Evolutionary conservation across 1,140 invertebrate genomes (phyloP).

Genomic region (Procambarus virginalis): DNA sequence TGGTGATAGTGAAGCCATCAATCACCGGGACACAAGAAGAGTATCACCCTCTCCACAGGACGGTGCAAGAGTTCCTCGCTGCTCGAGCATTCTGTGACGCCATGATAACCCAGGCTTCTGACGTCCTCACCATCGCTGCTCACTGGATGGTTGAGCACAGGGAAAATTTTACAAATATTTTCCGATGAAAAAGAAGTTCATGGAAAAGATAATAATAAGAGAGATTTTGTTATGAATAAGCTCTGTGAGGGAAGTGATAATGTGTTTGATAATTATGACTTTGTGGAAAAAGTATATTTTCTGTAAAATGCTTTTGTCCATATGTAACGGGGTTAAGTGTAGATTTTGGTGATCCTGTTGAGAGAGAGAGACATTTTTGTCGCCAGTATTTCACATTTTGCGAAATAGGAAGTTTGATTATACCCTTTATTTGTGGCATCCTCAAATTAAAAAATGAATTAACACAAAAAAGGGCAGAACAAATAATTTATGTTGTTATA

Average conservation of each 20-base stretch:
- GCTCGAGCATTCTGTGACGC: not conserved
- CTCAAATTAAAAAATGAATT: not conserved
- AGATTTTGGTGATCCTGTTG: not conserved
- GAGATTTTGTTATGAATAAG: not conserved
- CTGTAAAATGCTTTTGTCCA: not conserved
- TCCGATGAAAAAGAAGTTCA: not conserved
- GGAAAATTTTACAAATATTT: not conserved
- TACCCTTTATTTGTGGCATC: not conserved
- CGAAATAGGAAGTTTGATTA: not conserved
- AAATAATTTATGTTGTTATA: not conserved
- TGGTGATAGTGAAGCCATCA: not conserved
- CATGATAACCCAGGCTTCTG: not conserved
- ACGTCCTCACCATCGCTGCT: not conserved
- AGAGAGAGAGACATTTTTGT: not conserved
- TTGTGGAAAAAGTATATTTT: not conserved
- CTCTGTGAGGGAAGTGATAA: not conserved
- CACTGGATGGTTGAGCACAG: not conserved
- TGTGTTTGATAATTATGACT: not conserved
- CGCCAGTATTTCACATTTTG: not conserved
- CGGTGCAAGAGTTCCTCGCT: not conserved
- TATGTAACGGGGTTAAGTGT: no score
- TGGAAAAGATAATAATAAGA: not conserved
- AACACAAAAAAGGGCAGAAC: not conserved
- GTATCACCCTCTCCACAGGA: not conserved
- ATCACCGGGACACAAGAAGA: not conserved